Percentiles rank a stretch among this genome's conserved stretches.
Conservation (phyloP, 2,888 invertebrate genomes). For the Ctena decussata region DNA sequence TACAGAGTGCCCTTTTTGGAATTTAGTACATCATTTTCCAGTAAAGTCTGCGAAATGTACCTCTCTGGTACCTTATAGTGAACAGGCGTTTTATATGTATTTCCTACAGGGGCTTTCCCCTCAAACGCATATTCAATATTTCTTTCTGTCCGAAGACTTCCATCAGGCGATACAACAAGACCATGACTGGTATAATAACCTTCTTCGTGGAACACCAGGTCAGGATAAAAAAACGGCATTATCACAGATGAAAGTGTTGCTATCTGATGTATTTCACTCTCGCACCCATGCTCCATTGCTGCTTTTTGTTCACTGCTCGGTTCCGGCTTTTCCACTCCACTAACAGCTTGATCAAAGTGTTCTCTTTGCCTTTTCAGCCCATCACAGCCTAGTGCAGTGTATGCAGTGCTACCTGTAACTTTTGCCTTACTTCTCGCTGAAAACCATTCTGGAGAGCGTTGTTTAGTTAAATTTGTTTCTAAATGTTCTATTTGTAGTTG, state of each 20-base stretch:
- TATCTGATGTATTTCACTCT: not conserved
- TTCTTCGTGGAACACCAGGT: slow-evolving; percentile 6
- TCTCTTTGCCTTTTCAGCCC: slow-evolving; percentile 1
- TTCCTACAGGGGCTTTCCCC: slow-evolving; percentile 10
- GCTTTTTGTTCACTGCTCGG: not conserved
- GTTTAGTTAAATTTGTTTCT: not conserved
- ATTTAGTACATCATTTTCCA: too few relatives aligned
- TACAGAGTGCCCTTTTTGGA: too few relatives aligned
- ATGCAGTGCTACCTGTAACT: slow-evolving; percentile 6
- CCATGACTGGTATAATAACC: not conserved
- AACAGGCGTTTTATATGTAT: not conserved
- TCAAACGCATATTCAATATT: not conserved
- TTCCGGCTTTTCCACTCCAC: not conserved
- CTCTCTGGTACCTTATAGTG: slow-evolving; percentile 3
- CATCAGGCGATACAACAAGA: slow-evolving; percentile 2
- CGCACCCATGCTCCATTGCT: not conserved
- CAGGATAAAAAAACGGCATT: not conserved
- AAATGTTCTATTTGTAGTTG: not conserved
- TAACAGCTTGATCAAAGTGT: slow-evolving; percentile 9
- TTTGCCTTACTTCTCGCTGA: not conserved
- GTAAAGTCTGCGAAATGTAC: slow-evolving; percentile 20
- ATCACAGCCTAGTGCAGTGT: slow-evolving; percentile 4
- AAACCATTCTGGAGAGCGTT: slow-evolving; percentile 8
- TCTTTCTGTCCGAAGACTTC: not conserved
- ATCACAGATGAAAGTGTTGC: not conserved